Conservation (phyloP, 2,797 vertebrate genomes). For the Tinamus major region DNA sequence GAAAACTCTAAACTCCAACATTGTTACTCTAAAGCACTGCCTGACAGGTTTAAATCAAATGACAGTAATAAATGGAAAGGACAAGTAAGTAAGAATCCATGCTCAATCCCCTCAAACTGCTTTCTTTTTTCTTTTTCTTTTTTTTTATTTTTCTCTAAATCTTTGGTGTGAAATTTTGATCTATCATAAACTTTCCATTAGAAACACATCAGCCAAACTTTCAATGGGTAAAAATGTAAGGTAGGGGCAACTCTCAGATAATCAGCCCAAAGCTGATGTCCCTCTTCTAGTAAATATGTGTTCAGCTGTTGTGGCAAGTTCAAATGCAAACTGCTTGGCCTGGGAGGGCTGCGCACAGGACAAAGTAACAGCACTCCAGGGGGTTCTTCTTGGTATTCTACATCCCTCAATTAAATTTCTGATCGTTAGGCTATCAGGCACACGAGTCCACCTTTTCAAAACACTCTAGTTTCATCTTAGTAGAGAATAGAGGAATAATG, state of each 20-base stretch:
- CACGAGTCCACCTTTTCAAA: background rate
- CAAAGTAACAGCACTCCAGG: background rate
- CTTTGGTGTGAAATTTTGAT: background rate
- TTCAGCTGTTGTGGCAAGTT: background rate
- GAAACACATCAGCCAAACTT: background rate
- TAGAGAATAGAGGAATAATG: background rate
- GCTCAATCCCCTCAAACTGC: accelerated
- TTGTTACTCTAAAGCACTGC: background rate
- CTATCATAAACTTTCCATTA: background rate
- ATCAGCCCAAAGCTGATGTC: background rate
- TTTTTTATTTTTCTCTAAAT: background rate
- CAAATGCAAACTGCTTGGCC: background rate
- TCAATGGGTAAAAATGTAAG: background rate
- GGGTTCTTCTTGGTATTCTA: background rate
- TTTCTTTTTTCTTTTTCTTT: background rate
- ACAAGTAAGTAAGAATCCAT: background rate
- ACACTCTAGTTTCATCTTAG: background rate
- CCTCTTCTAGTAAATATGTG: background rate
- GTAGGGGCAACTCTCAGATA: background rate
- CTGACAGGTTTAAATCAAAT: background rate
- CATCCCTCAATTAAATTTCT: background rate
- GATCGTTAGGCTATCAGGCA: background rate
- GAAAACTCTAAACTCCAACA: background rate
- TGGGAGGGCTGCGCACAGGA: background rate
- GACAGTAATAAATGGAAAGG: no score